phyloP scores from a whole-genome alignment of 2,888 invertebrate genomes.

The Eumacrocentrus americanus region DNA sequence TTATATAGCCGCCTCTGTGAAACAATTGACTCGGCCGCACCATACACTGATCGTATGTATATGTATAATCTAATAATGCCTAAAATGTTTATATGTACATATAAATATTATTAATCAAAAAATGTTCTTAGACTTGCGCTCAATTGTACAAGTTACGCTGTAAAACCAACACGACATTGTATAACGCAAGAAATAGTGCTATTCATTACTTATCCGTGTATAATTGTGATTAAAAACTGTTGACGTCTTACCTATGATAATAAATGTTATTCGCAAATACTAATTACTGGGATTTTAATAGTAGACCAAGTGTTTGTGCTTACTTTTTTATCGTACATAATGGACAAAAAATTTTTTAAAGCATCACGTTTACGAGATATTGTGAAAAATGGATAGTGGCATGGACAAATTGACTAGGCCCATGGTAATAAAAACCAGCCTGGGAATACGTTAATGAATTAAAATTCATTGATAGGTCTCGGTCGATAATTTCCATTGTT shows the following conservation, averaged over 20 bases:
- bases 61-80: constrained; percentile 16
- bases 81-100: constrained; percentile 13
- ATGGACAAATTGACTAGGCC: background rate
- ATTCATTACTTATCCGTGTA: background rate
- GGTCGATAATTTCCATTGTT: too few relatives aligned
- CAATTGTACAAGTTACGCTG: background rate
- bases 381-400: background rate
- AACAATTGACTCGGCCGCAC: constrained; percentile 2
- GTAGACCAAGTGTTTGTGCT: background rate
- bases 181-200: background rate
- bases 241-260: background rate
- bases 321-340: background rate
- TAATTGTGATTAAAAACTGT: constrained; percentile 7
- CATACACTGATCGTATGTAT: background rate
- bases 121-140: background rate
- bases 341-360: too few relatives aligned
- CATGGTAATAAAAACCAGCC: background rate
- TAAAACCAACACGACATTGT: background rate
- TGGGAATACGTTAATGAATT: background rate
- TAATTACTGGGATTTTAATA: background rate
- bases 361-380: background rate
- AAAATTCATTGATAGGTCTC: background rate
- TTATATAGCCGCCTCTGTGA: background rate
- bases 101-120: background rate
- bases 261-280: background rate